Conservation (phyloP, 2,888 invertebrate species). For the Folsomia manolachei region DNA sequence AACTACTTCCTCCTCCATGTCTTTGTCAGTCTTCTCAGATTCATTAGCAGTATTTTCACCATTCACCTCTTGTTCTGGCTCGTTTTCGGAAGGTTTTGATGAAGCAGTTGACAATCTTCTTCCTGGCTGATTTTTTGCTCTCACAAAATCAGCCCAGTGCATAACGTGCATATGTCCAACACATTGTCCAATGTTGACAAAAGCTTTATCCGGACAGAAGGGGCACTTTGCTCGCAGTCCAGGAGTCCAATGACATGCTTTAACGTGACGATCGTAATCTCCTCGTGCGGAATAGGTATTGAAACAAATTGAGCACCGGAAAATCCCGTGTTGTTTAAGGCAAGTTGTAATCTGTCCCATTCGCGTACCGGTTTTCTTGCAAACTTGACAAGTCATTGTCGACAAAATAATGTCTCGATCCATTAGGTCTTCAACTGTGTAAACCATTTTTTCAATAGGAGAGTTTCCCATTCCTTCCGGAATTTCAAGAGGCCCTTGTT, state of each 20-base stretch:
- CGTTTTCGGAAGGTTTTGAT: too few species aligned
- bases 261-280: slow-evolving; percentile 42
- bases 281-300: slow-evolving; percentile 41
- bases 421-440: slow-evolving; percentile 26
- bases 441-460: slow-evolving; percentile 45
- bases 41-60: neutral
- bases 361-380: slow-evolving; percentile 33
- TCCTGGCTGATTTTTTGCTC: slow-evolving; percentile 14
- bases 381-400: slow-evolving; percentile 42
- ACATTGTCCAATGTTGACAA: slow-evolving; percentile 45
- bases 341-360: slow-evolving; percentile 42
- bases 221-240: neutral
- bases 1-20: neutral
- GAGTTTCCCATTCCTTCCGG: slow-evolving; percentile 46
- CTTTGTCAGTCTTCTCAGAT: neutral
- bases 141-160: slow-evolving; percentile 40
- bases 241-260: slow-evolving; percentile 33
- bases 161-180: slow-evolving; percentile 40
- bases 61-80: neutral
- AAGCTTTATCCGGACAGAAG: slow-evolving; percentile 39
- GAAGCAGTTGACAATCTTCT: neutral
- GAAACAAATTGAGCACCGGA: slow-evolving; percentile 48
- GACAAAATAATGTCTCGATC: slow-evolving; percentile 27
- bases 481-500: slow-evolving; percentile 1
- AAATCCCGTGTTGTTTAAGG: slow-evolving; percentile 41